Evolutionary conservation across 2,797 vertebrate genomes (phyloP).

Genomic region (Syngnathus acus): DNA sequence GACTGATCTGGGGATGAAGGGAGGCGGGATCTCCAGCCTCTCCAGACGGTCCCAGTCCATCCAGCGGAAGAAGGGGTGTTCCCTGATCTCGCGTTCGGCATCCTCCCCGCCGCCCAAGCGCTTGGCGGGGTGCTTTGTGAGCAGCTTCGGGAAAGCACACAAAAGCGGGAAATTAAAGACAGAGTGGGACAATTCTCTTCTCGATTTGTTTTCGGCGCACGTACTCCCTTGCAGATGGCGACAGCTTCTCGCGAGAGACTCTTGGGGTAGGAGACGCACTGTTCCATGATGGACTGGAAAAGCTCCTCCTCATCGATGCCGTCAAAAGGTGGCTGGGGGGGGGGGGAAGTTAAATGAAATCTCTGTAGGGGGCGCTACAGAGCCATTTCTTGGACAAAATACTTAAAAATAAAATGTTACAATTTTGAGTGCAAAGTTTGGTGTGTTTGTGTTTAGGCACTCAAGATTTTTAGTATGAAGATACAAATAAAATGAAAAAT

Average conservation of each 20-base stretch:
- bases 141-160: constrained; percentile 57
- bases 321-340: constrained; percentile 79
- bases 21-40: constrained; percentile 79
- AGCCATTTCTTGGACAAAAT: no score
- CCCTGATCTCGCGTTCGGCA: constrained; percentile 78
- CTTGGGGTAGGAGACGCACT: constrained; percentile 84
- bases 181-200: no score
- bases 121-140: constrained; percentile 82
- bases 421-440: no score
- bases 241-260: constrained; percentile 83
- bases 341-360: background rate
- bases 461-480: no score
- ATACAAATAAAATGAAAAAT: no score
- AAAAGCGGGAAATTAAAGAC: background rate
- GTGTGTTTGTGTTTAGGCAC: no score
- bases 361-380: background rate
- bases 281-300: constrained; percentile 91
- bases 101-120: constrained; percentile 79
- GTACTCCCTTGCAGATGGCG: constrained; percentile 88
- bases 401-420: no score
- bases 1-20: constrained; percentile 84
- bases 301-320: constrained; percentile 89
- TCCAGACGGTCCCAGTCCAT: constrained; percentile 88
- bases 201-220: constrained; percentile 2
- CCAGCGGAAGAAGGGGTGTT: constrained; percentile 86